Evolutionary conservation across 1,140 invertebrate genomes (phyloP).

Genomic region (Neelides sp.): DNA sequence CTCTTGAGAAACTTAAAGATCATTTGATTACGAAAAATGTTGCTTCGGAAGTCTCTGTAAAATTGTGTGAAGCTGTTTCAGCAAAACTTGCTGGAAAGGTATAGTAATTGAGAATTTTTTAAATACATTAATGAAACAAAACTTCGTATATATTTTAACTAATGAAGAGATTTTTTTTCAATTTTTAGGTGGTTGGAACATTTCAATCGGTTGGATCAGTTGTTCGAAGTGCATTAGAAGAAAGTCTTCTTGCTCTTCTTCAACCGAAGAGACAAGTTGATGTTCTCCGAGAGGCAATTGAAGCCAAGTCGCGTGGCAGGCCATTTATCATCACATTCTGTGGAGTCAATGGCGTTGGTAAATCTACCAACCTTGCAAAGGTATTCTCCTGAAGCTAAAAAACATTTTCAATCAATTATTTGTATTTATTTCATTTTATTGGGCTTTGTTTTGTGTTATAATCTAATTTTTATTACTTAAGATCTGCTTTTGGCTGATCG

Average conservation of each 20-base stretch:
- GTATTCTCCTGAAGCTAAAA: constrained; percentile 33
- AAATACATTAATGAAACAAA: background rate
- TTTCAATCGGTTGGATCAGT: constrained; percentile 79
- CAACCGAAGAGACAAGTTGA: constrained; percentile 90
- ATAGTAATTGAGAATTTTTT: constrained; percentile 13
- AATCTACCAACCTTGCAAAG: constrained; percentile 98
- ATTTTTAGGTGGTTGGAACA: constrained; percentile 57
- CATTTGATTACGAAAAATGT: constrained; percentile 97
- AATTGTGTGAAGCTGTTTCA: constrained; percentile 89
- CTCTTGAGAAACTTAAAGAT: constrained; percentile 88
- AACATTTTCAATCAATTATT: constrained; percentile 1
- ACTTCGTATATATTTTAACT: constrained; percentile 2
- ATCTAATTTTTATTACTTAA: constrained; percentile 32
- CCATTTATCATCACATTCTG: constrained; percentile 97
- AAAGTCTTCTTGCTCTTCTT: constrained; percentile 78
- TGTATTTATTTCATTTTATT: background rate
- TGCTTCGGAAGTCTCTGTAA: constrained; percentile 84
- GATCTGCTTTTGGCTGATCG: constrained; percentile 98
- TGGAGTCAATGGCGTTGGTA: constrained; percentile 98
- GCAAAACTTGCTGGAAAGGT: constrained; percentile 87
- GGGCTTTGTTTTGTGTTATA: background rate
- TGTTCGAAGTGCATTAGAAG: constrained; percentile 65
- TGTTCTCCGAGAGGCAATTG: constrained; percentile 88
- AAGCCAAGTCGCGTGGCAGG: constrained; percentile 62
- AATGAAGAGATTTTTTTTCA: background rate